Conservation (phyloP, 1,140 invertebrate species). For the Pollicipes pollicipes region DNA sequence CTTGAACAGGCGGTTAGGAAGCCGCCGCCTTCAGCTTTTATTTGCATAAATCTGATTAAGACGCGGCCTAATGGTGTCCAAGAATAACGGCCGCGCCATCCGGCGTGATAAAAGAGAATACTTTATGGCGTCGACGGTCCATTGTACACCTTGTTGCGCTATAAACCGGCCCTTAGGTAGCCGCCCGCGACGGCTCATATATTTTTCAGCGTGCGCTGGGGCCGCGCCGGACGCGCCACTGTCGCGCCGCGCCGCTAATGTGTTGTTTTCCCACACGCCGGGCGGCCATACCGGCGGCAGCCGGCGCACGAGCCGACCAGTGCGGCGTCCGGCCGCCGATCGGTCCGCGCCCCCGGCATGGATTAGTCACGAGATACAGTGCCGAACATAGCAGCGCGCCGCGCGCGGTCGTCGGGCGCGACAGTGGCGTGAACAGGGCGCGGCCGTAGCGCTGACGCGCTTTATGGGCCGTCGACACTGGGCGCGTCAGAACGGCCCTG, state of each 20-base stretch:
- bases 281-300: not conserved
- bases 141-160: not conserved
- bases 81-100: not conserved
- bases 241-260: not conserved
- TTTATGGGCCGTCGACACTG: not conserved
- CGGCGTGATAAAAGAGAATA: not conserved
- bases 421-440: too few relatives aligned
- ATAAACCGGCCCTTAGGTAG: not conserved
- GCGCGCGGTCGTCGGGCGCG: too few relatives aligned
- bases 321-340: not conserved
- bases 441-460: not conserved
- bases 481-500: not conserved
- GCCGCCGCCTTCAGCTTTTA: not conserved
- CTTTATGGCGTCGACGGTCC: not conserved
- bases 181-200: not conserved
- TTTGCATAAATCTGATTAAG: constrained; percentile 2
- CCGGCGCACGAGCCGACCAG: too few relatives aligned
- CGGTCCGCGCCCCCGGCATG: not conserved
- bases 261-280: constrained; percentile 1
- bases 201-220: not conserved
- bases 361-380: not conserved
- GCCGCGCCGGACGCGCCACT: not conserved
- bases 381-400: too few relatives aligned
- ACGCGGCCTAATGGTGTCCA: not conserved
- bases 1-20: not conserved